Base-by-base conservation (phyloP, 2,797 vertebrate genomes). In the Tamandua tetradactyla region DNA sequence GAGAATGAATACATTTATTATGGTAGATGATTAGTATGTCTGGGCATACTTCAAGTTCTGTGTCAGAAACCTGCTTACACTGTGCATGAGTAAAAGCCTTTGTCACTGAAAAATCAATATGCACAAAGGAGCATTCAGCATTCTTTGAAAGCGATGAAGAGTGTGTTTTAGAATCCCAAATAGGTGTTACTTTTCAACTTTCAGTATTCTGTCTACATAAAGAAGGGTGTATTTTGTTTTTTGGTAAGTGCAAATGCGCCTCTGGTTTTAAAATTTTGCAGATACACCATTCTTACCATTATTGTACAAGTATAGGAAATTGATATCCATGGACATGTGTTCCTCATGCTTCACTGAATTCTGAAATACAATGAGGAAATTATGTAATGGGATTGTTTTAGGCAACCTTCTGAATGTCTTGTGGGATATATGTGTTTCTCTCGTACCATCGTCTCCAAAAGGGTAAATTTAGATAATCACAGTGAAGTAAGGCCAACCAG, bases 131-230 rank as follows among this genome's bases (percentile, higher is more conserved):
- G 49, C 62, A 27, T 52, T 27, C 14, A 59, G 71, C 78, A 30
- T 71, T 69, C 69, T 94, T 75, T 35, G 80, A 78, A 84, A 83
- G 32, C 75, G 59, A 80, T 40, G 74, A n/a, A 49, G 57, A n/a
- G 2, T 72, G 32, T 79, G 80, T 69, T 92, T 92, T 89, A 78
- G 87, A 71, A 82, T 69, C 74, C 62, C 42, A 92, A 95, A 81
- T 74, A 74, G 15, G 23, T 84, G 59, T 82, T 69, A 71, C 85
- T 79, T 91, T 92, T 95, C 85, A 93, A 55, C 27, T 44, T 90
- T 75, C 55, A 82, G 2, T 89, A 23, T 91, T 62, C 62, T 68
- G 30, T 83, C 76, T 59, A 35, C 62, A 40, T 32, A 20, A 14
- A 76, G 30, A 87, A 88, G 37, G 71, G 71, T 52, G 7, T 71